Evolutionary conservation across 2,888 invertebrate genomes (phyloP), one percentile per base, ranked within the genome.

Genomic region (Allolobophora icterica): DNA sequence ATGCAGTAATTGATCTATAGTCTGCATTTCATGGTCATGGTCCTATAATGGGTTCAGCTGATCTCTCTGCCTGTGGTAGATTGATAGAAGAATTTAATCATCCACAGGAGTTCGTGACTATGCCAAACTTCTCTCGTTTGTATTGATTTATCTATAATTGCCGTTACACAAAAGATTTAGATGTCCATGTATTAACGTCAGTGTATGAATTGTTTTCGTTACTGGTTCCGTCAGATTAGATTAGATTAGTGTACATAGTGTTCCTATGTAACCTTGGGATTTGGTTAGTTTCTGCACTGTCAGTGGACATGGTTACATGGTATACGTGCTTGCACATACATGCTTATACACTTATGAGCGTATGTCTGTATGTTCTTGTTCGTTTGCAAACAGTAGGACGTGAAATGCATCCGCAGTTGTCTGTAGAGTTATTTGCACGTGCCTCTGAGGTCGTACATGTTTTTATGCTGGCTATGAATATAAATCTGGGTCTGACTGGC

Each of bases 101-200:
- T 71, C 21, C 71, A 71, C n/a, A n/a, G 71, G 52, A 71, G 13
- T 13, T 11, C n/a, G 1, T 30, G 71, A 71, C 71, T 71, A 11
- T 30, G 30, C 1, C 45, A 45, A 71, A 17, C 15, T 11, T 71
- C 1, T 71, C 71, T 71, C 71, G 8, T 8, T 1, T 71, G 71
- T 71, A 71, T n/a, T 71, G 71, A 71, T 71, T 71, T 71, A n/a
- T 71, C 30, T 71, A n/a, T n/a, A 71, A 71, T 71, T 71, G 71
- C 71, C 71, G n/a, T 30, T 71, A 8, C 8, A 71, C 71, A 13
- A 71, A 71, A 8, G n/a, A n/a, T n/a, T 71, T 71, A 2, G 4
- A 71, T 71, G 1, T 71, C n/a, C 71, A n/a, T 71, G 71, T n/a
- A n/a, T 52, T 1, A n/a, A 52, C n/a, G n/a, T 71, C 6, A 1